A percentile compares a stretch with the other conserved stretches of the same genome.
Conservation (phyloP, 2,113 vertebrate genomes). For the Mobula hypostoma region DNA sequence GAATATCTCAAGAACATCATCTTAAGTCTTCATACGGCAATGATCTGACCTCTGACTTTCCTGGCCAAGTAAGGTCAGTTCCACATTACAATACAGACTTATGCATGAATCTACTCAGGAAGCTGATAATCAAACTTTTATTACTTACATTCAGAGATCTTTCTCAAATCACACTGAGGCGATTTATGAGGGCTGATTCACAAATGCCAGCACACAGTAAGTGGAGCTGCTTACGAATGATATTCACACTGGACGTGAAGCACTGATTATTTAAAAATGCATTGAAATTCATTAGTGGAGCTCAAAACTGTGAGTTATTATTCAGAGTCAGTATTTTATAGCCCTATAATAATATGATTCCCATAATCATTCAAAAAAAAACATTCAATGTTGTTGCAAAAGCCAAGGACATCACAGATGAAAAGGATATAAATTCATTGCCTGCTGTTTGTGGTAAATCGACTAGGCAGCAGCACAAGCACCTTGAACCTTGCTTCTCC, state of each 20-base stretch:
- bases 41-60: background rate
- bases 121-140: background rate
- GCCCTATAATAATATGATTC: background rate
- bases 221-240: background rate
- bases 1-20: background rate
- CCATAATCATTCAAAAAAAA: background rate
- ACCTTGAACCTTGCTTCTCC: too few species aligned
- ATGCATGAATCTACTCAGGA: background rate
- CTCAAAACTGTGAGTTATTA: background rate
- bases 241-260: background rate
- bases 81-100: background rate
- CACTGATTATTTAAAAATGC: background rate
- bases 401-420: background rate
- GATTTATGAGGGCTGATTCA: background rate
- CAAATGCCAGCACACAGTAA: background rate
- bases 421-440: background rate
- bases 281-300: constrained; percentile 14
- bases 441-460: too few species aligned
- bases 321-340: background rate
- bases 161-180: background rate
- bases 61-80: background rate
- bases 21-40: background rate
- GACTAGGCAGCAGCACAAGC: too few species aligned
- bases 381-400: background rate
- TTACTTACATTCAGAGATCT: background rate